Base-by-base conservation (phyloP, 2,888 invertebrate species). In the Acleris cristana region DNA sequence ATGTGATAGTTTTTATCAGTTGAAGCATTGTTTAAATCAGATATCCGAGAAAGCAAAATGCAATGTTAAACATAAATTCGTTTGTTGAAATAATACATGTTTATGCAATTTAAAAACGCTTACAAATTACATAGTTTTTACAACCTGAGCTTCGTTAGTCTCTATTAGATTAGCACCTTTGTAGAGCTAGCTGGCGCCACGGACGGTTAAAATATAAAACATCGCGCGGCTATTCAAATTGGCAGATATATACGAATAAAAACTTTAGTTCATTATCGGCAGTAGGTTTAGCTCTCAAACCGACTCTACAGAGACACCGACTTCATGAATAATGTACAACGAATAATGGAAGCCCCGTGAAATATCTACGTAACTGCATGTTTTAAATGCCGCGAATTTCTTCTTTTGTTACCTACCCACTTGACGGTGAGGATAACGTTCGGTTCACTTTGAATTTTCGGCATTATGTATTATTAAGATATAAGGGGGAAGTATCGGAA, bases 271-370 rank as follows among this genome's bases (percentile, higher is more conserved):
- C 88, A 89, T 91, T 90, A 92, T 88, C 82, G 84, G 80, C 83
- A 81, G 84, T 84, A 79, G 84, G 84, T 82, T 81, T 84, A 81
- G 78, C 79, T 86, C 84, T 84, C 83, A 83, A 83, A 84, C 84
- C 83, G 78, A 82, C 87, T 91, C 89, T 90, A 90, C 83, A 80
- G 82, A 86, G 86, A 87, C 85, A 88, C 78, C 75, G 81, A 76
- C 76, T 80, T 87, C 90, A 90, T 91, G 90, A 91, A 92, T 90
- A 90, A 91, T 90, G 87, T 86, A 90, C 84, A 76, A 79, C 79
- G 87, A 84, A 86, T 89, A 90, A 89, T 85, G 86, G 85, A 80
- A 82, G 82, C 82, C 78, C 74, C 78, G 79, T 81, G 81, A 87
- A 84, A 87, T 87, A 87, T 85, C 83, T 80, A 86, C 87, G 60